phyloP scores from a whole-genome alignment of 2,113 vertebrate genomes.

The Anthoscopus minutus region DNA sequence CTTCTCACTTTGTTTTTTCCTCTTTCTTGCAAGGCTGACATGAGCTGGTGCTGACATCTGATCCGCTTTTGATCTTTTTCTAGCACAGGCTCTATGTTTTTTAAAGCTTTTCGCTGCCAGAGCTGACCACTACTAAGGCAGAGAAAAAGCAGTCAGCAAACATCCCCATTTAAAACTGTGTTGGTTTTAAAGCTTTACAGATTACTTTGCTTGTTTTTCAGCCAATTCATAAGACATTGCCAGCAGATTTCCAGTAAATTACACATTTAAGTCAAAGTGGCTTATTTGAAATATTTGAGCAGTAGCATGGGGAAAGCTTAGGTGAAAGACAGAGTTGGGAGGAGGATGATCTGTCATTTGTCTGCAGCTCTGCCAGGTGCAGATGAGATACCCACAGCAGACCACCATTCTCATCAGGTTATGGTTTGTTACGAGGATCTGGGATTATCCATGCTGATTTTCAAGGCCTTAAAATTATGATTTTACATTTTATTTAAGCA shows the following conservation, averaged over 20 bases:
- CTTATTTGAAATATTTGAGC: slow-evolving; percentile 25
- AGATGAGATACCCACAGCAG: not conserved
- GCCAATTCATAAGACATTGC: not conserved
- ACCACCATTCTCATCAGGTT: not conserved
- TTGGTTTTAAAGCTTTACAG: slow-evolving; percentile 45
- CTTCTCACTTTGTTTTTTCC: not conserved
- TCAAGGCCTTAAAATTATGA: not conserved
- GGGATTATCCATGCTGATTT: not conserved
- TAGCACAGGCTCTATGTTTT: not conserved
- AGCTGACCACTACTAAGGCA: slow-evolving; percentile 14
- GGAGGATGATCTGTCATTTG: not conserved
- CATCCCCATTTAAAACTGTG: slow-evolving; percentile 8
- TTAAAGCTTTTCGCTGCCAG: not conserved
- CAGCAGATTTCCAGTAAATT: slow-evolving; percentile 67
- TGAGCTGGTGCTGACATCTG: not conserved
- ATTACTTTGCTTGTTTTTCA: slow-evolving; percentile 49
- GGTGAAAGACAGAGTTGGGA: not conserved
- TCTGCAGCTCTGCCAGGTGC: not conserved
- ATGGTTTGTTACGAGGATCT: not conserved
- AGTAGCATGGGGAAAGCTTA: not conserved
- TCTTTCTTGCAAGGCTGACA: not conserved
- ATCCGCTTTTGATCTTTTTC: slow-evolving; percentile 42
- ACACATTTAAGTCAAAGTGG: slow-evolving; percentile 28
- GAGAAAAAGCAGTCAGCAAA: slow-evolving; percentile 3
- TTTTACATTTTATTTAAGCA: not conserved